Percentiles rank a stretch among this genome's conserved stretches.
These are phyloP conservation scores for Hassar affinis DNA, from an alignment of 2,113 vertebrate genomes.

Conservation along the genomic window DNA sequence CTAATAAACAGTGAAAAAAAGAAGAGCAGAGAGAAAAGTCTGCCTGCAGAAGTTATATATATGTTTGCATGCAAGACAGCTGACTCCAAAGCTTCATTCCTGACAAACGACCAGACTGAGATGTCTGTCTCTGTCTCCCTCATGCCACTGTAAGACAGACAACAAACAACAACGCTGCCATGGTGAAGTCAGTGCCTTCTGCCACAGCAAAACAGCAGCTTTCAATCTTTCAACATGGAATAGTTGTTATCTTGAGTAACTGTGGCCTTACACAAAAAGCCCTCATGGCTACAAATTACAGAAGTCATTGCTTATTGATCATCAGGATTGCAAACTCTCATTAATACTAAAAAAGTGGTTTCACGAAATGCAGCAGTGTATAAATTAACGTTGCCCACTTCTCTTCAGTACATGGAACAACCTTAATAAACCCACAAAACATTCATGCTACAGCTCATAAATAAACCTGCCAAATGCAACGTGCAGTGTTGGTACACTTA, in stretches of 20 bases:
- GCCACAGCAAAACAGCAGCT: constrained; percentile 37
- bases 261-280: background rate
- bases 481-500: background rate
- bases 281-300: background rate
- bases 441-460: background rate
- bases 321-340: too few species aligned
- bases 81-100: constrained; percentile 52
- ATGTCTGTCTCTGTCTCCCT: constrained; percentile 36
- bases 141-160: constrained; percentile 52
- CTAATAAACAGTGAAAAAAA: constrained; percentile 46
- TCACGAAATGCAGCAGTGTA: background rate
- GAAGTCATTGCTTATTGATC: background rate
- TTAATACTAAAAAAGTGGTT: background rate
- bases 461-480: background rate
- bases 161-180: constrained; percentile 70
- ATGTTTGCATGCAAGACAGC: background rate
- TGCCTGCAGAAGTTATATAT: background rate
- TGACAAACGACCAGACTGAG: constrained; percentile 57
- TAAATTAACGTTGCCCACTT: background rate
- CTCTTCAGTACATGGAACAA: background rate
- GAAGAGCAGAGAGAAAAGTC: background rate
- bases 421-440: background rate
- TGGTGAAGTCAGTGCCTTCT: constrained; percentile 54
- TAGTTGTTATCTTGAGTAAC: background rate
- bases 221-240: constrained; percentile 29